Evolutionary conservation across 2,888 invertebrate species (phyloP), one percentile per base, ranked within the genome.

Genomic region (Agriopis aurantiaria): DNA sequence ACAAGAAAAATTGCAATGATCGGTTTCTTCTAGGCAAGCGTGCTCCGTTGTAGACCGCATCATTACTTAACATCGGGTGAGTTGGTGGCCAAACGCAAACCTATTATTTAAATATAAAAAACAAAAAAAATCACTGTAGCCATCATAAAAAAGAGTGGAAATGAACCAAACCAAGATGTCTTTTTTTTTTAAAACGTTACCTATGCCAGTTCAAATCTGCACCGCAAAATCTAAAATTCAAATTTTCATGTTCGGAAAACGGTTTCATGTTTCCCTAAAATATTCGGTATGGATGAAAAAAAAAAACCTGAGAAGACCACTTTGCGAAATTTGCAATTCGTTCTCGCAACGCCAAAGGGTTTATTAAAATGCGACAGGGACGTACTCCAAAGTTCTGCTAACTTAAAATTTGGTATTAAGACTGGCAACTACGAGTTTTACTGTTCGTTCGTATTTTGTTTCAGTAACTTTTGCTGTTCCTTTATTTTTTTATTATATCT

Each of bases 291-390:
- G 59, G 43, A 65, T 49, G 33, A 33, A 33, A 51, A 45, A 72
- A 72, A 72, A 72, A n/a, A n/a, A 69, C 33, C 59, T 43, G 66
- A 60, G 68, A 52, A 66, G 58, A 52, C 63, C 69, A 72, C 60
- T 69, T 69, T 68, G 61, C n/a, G n/a, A 68, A 57, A 71, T 68
- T 71, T 72, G 66, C 72, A 69, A 66, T 69, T 72, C 69, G n/a
- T 56, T 63, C 58, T 58, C 65, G 56, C 51, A 43, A 60, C 57
- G 58, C 55, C 65, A 66, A 72, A 68, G 60, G 58, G 62, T 71
- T 68, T 69, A 68, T 68, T 71, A 64, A 69, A 64, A 69, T 66
- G 48, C 55, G 57, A 65, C 62, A 65, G 58, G 61, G 64, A 8
- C 45, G 41, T 17, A 52, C 52, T 69, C 46, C 9, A 48, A 63